Evolutionary conservation across 1,140 invertebrate species (phyloP), one percentile per base, ranked within the genome.

Genomic region (Reticulitermes speratus): DNA sequence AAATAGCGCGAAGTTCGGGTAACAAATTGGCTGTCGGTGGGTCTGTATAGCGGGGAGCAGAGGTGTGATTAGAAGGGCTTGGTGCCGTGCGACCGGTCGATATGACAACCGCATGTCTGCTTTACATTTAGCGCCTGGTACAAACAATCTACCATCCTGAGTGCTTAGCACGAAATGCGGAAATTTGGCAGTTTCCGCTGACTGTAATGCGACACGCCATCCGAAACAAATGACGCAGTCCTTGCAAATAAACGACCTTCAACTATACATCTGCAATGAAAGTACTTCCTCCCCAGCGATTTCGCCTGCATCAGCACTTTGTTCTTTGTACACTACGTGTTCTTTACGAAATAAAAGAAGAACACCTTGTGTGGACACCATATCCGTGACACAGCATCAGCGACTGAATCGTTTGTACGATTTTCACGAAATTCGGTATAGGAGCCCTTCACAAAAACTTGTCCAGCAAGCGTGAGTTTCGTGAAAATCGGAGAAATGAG

Each of bases 111-210:
- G 82, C 52, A 82, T 30, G 59, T 30, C n/a, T 30, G 11, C 7
- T 23, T 75, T 75, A 16, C 65, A 75, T 75, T 75, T 75, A 75
- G 65, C 65, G 65, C 65, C 65, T 75, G 65, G 65, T 75, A 75
- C 65, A 75, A 75, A 75, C 65, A 75, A 75, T 30, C 65, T 25
- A 8, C 65, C 65, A 30, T 30, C n/a, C 65, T n/a, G 9, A 75
- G 65, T 75, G n/a, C 65, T 75, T 11, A 75, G 65, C 65, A 75
- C n/a, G 65, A 75, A 30, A 75, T 75, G 65, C 65, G 65, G 65
- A 75, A 75, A 75, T 65, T 65, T 65, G 59, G 59, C 59, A 65
- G 19, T 75, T 75, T 16, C 65, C 65, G 7, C 65, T 75, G 21
- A 38, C 23, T 38, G 82, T 82, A 82, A 16, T 82, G 81, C 38